phyloP scores from a whole-genome alignment of 2,797 vertebrate genomes.

The Prunella strophiata region DNA sequence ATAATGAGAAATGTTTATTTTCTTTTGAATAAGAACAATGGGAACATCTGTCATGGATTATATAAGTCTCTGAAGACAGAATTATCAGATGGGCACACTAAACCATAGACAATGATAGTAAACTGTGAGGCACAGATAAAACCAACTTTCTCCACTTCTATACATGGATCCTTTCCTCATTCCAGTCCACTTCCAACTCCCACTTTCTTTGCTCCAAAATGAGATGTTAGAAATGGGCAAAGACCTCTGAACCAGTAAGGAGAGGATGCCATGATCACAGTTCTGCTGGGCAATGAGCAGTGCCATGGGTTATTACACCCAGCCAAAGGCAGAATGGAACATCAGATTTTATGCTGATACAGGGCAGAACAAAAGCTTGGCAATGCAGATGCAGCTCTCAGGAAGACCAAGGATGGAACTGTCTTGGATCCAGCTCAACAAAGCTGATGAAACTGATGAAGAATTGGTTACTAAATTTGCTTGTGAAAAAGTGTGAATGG shows the following conservation, averaged over 20 bases:
- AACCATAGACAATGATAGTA: neutral
- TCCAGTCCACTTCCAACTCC: rapidly evolving
- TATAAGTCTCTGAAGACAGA: neutral
- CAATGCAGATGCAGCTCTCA: neutral
- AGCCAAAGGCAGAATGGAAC: neutral
- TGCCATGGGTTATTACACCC: rapidly evolving
- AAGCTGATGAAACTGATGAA: neutral
- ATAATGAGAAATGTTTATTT: neutral
- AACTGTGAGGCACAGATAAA: neutral
- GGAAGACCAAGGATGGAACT: neutral
- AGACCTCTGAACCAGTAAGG: neutral
- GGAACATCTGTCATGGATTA: neutral
- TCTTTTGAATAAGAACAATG: neutral
- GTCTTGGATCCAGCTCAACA: neutral
- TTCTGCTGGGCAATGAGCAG: neutral
- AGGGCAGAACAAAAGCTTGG: neutral
- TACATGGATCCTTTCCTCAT: neutral
- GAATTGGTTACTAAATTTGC: neutral
- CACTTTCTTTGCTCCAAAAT: neutral
- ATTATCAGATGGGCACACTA: neutral
- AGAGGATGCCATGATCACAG: neutral
- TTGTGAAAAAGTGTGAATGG: neutral
- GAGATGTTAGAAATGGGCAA: neutral
- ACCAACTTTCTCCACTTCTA: rapidly evolving
- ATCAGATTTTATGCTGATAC: neutral